Percentiles rank a stretch among this genome's conserved stretches.
These are phyloP conservation scores for Pampus argenteus DNA, from an alignment of 2,797 vertebrate genomes.

Conservation along the genomic window DNA sequence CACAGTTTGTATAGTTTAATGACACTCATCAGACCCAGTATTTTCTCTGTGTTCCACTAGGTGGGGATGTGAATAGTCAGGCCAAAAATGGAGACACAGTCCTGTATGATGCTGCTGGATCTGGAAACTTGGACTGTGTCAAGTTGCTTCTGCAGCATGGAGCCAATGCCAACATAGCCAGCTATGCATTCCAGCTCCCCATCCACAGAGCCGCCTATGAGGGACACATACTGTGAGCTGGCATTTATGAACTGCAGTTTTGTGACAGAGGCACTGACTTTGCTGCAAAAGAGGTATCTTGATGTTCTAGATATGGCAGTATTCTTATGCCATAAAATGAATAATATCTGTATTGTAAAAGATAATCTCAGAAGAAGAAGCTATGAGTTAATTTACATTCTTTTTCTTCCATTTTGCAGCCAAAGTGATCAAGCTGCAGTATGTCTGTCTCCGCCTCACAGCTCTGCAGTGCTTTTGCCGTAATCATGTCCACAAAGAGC, in stretches of 20 bases:
- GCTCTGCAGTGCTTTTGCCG: slow-evolving; percentile 54
- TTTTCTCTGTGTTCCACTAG: slow-evolving; percentile 71
- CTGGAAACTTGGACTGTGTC: slow-evolving; percentile 89
- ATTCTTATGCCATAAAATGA: slow-evolving; percentile 5
- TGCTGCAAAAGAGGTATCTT: not conserved
- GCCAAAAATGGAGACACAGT: slow-evolving; percentile 87
- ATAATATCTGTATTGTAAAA: slow-evolving; percentile 29
- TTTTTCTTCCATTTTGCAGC: slow-evolving; percentile 42
- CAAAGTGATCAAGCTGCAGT: slow-evolving; percentile 31
- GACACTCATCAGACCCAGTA: not conserved
- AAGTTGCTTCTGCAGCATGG: slow-evolving; percentile 87
- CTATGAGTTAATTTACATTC: slow-evolving; percentile 62
- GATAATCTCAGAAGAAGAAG: slow-evolving; percentile 5
- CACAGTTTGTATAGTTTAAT: not conserved
- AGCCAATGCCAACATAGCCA: slow-evolving; percentile 88
- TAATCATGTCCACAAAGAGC: slow-evolving; percentile 63
- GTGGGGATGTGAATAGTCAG: slow-evolving; percentile 86
- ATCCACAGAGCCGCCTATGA: slow-evolving; percentile 90
- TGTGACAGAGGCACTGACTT: not conserved
- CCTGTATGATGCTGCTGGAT: slow-evolving; percentile 88
- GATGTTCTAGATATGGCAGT: not conserved
- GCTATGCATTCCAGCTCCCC: slow-evolving; percentile 86
- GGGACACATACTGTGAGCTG: slow-evolving; percentile 90
- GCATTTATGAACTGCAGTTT: not conserved
- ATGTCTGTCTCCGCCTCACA: slow-evolving; percentile 45